phyloP scores from a whole-genome alignment of 2,113 vertebrate genomes.

The Elaphurus davidianus region DNA sequence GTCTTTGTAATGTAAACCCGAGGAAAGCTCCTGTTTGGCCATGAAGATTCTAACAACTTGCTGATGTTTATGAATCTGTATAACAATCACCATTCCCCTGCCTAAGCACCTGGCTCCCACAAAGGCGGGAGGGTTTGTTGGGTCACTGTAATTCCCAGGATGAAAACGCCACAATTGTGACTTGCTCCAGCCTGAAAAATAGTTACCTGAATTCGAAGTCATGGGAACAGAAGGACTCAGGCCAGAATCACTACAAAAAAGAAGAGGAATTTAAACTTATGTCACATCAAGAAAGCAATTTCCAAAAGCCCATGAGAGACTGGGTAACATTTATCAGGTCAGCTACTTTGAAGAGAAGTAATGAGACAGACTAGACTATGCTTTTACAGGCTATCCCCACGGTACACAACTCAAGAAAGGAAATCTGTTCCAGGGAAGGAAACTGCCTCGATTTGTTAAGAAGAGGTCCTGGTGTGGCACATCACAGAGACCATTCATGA shows the following conservation, averaged over 20 bases:
- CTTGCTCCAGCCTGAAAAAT: background rate
- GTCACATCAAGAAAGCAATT: constrained; percentile 19
- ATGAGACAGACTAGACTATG: background rate
- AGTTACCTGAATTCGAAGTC: constrained; percentile 92
- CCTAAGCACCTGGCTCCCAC: background rate
- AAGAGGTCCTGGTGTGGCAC: background rate
- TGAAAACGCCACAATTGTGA: background rate
- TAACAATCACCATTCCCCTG: background rate
- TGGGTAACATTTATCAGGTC: background rate
- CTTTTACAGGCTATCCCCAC: background rate
- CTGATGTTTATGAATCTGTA: background rate
- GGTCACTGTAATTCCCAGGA: background rate
- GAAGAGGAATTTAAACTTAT: constrained; percentile 34
- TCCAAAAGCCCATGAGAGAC: background rate
- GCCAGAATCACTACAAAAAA: constrained; percentile 92
- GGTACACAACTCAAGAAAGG: background rate
- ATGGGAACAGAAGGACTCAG: constrained; percentile 90
- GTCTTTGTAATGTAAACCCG: background rate
- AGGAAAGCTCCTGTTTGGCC: background rate
- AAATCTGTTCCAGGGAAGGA: background rate
- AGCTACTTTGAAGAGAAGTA: background rate
- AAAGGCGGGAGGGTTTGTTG: background rate
- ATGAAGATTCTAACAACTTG: background rate
- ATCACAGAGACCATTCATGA: background rate
- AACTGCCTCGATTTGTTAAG: background rate